A percentile compares a stretch with the other conserved stretches of the same genome.
phyloP scores from a whole-genome alignment of 2,113 vertebrate species.

The Semnornis frantzii region DNA sequence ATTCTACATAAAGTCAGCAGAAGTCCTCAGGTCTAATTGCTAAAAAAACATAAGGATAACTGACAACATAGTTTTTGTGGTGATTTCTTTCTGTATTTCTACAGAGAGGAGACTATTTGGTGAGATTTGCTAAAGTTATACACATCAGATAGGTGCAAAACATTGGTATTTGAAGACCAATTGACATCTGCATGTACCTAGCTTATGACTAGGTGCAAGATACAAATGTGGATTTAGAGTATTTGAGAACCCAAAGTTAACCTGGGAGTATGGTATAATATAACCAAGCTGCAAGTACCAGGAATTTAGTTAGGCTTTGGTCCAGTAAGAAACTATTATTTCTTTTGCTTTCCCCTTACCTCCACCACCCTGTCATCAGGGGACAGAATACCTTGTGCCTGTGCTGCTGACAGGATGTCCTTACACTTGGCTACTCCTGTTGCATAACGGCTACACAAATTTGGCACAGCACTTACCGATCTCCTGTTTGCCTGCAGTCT shows the following conservation, averaged over 20 bases:
- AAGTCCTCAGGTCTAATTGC: neutral
- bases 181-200: accelerated
- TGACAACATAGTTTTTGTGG: neutral
- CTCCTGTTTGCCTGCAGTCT: neutral
- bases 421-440: neutral
- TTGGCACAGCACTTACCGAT: neutral
- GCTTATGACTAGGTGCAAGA: neutral
- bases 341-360: neutral
- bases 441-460: neutral
- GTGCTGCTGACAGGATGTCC: neutral
- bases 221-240: neutral
- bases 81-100: neutral
- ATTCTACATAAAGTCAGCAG: neutral
- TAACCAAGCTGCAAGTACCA: neutral
- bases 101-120: neutral
- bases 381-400: neutral
- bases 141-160: neutral
- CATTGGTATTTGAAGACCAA: neutral
- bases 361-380: neutral
- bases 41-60: neutral
- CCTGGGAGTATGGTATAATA: neutral
- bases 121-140: neutral
- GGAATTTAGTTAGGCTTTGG: neutral
- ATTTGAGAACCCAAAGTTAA: neutral
- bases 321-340: neutral